These are phyloP conservation scores for Paracanthobrama guichenoti DNA, from an alignment of 2,113 vertebrate species.

Conservation along the genomic window DNA sequence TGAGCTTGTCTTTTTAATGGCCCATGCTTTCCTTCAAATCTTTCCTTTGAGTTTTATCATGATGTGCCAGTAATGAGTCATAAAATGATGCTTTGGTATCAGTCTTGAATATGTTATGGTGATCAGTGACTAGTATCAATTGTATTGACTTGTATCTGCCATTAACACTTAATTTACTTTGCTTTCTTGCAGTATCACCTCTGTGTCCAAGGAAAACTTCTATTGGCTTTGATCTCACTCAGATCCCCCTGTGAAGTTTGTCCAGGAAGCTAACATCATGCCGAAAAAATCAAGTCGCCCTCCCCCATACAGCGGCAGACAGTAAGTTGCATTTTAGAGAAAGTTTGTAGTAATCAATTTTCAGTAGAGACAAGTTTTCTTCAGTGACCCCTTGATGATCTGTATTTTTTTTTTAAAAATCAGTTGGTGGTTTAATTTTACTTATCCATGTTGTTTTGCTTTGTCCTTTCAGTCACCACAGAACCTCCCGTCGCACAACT, in stretches of 20 bases:
- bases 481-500: slow-evolving; percentile 75
- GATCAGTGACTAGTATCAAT: no score
- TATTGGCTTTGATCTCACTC: background rate
- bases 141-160: no score
- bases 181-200: no score
- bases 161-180: no score
- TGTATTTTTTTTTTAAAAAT: background rate
- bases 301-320: background rate
- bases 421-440: background rate
- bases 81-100: no score
- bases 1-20: no score
- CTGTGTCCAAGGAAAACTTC: no score
- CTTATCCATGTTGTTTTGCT: background rate
- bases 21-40: no score
- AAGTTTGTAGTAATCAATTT: background rate
- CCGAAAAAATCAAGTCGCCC: slow-evolving; percentile 7
- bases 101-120: no score
- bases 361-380: background rate
- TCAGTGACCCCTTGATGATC: background rate
- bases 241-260: background rate
- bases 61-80: no score
- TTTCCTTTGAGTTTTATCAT: no score
- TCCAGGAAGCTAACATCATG: slow-evolving; percentile 9
- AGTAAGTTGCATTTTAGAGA: slow-evolving; percentile 29
- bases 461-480: slow-evolving; percentile 70